Evolutionary conservation across 1,140 invertebrate genomes (phyloP).

Genomic region (Sycobia sp.): DNA sequence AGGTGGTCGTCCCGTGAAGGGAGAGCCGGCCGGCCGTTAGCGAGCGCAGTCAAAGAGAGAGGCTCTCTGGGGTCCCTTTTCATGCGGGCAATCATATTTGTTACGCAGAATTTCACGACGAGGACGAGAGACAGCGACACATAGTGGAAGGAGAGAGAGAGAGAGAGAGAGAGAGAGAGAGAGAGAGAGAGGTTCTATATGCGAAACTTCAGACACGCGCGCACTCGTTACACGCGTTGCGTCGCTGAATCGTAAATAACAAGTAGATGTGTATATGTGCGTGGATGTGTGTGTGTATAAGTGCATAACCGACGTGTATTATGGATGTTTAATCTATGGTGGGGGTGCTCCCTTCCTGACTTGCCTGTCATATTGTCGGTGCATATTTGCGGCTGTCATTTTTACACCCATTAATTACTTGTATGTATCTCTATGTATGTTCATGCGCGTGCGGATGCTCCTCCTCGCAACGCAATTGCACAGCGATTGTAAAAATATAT

Average conservation of each 20-base stretch:
- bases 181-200: too few species aligned
- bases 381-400: too few species aligned
- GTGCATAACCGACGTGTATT: neutral
- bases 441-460: too few species aligned
- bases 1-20: too few species aligned
- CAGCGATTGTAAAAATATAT: too few species aligned
- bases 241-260: slow-evolving; percentile 28
- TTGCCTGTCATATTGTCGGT: neutral
- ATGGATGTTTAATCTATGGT: too few species aligned
- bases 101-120: slow-evolving; percentile 22
- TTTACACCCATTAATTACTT: too few species aligned
- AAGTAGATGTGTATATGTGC: neutral
- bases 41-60: slow-evolving; percentile 10
- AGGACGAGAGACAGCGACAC: too few species aligned
- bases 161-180: neutral
- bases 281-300: neutral
- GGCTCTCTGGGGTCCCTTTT: neutral
- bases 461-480: too few species aligned
- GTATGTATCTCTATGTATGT: too few species aligned
- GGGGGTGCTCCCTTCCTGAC: neutral
- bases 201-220: neutral
- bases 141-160: neutral
- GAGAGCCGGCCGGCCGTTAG: neutral
- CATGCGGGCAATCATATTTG: slow-evolving; percentile 22
- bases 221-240: slow-evolving; percentile 16